These are phyloP conservation scores for Mercenaria mercenaria DNA, from an alignment of 1,140 invertebrate genomes.

Conservation along the genomic window DNA sequence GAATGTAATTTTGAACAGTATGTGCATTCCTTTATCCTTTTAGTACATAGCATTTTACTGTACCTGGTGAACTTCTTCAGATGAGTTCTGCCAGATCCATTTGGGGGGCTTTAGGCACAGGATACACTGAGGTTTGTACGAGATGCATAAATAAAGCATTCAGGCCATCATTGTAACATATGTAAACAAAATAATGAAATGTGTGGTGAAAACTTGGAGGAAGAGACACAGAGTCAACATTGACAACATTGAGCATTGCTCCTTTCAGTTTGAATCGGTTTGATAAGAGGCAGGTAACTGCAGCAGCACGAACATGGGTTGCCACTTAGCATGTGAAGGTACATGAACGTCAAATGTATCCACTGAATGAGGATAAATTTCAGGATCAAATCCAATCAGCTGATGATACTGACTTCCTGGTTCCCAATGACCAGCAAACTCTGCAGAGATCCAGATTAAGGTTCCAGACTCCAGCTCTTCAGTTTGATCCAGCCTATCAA, in stretches of 20 bases:
- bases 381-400: background rate
- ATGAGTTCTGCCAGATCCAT: too few species aligned
- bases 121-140: too few species aligned
- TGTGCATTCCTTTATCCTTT: too few species aligned
- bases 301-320: conserved; percentile 50
- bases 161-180: too few species aligned
- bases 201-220: conserved; percentile 49
- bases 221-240: background rate
- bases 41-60: too few species aligned
- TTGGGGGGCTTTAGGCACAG: too few species aligned
- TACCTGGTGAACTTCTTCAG: too few species aligned
- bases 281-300: conserved; percentile 44
- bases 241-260: background rate
- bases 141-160: too few species aligned
- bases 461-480: conserved; percentile 51
- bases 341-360: conserved; percentile 30
- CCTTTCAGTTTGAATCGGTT: conserved; percentile 61
- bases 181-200: too few species aligned
- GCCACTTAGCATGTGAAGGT: conserved; percentile 38
- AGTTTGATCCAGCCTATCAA: conserved; percentile 41
- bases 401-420: background rate
- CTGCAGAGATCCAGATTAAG: background rate
- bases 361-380: conserved; percentile 41
- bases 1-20: too few species aligned
- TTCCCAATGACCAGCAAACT: background rate